These are phyloP conservation scores for Babylonia areolata DNA, from an alignment of 1,140 invertebrate genomes.

Conservation along the genomic window DNA sequence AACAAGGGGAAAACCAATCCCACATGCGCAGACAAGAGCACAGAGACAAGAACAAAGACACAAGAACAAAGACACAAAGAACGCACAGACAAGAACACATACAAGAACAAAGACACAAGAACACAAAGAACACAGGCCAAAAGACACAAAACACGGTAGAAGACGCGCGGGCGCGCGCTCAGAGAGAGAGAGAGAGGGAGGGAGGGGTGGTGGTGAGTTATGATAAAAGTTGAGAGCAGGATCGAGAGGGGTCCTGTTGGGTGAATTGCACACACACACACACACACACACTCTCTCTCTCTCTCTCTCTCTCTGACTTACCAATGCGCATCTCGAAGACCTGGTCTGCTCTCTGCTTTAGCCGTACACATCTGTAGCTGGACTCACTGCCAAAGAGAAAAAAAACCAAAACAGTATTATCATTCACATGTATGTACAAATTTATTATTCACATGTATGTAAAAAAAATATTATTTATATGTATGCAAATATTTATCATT, in stretches of 20 bases:
- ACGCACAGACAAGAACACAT: background rate
- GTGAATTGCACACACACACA: background rate
- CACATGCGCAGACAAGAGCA: too few relatives aligned
- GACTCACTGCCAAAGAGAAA: constrained; percentile 44
- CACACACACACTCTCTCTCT: too few relatives aligned
- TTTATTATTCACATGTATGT: background rate
- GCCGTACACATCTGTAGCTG: constrained; percentile 49
- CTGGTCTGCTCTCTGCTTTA: constrained; percentile 46
- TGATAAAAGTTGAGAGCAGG: background rate
- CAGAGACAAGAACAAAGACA: too few relatives aligned
- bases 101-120: background rate
- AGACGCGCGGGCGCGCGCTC: too few relatives aligned
- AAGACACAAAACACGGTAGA: too few relatives aligned
- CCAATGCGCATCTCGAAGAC: constrained; percentile 52
- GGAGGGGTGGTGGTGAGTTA: background rate
- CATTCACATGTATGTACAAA: background rate
- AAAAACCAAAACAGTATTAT: background rate
- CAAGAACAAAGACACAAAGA: background rate
- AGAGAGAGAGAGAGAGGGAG: too few relatives aligned
- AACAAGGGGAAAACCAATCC: too few relatives aligned
- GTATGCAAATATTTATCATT: too few relatives aligned
- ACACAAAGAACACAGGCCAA: background rate
- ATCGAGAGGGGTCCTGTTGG: too few relatives aligned
- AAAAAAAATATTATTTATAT: background rate
- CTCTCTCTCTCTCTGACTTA: constrained; percentile 17